Conservation (phyloP, 1,140 invertebrate genomes). For the Microplitis demolitor region DNA sequence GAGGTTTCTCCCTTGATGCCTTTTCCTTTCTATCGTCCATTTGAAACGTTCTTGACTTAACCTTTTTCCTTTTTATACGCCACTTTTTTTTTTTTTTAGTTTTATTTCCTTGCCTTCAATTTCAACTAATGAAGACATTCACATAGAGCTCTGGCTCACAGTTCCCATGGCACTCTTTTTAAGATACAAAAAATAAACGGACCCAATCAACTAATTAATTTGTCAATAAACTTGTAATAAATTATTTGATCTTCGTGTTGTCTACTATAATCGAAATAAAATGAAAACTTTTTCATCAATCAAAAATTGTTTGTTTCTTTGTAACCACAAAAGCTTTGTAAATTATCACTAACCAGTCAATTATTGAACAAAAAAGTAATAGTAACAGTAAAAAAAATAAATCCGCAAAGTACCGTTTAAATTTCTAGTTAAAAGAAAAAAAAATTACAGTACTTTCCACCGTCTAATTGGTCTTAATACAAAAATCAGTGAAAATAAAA, state of each 20-base stretch:
- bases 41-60: neutral
- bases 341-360: too few relatives aligned
- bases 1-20: neutral
- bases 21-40: conserved; percentile 13
- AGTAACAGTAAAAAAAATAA: too few relatives aligned
- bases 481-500: too few relatives aligned
- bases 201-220: conserved; percentile 2
- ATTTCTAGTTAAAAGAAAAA: too few relatives aligned
- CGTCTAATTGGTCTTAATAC: too few relatives aligned
- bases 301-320: neutral
- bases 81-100: neutral
- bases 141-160: neutral
- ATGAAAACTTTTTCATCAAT: too few relatives aligned
- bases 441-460: too few relatives aligned
- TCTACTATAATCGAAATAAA: too few relatives aligned
- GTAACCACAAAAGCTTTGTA: neutral
- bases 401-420: too few relatives aligned
- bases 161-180: neutral
- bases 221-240: too few relatives aligned
- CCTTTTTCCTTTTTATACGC: neutral
- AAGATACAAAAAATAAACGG: neutral
- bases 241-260: too few relatives aligned
- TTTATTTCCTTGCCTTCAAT: neutral
- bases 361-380: too few relatives aligned
- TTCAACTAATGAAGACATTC: conserved; percentile 15